Evolutionary conservation across 2,888 invertebrate species (phyloP), one percentile per base, ranked within the genome.

Genomic region (Venusia cambrica): DNA sequence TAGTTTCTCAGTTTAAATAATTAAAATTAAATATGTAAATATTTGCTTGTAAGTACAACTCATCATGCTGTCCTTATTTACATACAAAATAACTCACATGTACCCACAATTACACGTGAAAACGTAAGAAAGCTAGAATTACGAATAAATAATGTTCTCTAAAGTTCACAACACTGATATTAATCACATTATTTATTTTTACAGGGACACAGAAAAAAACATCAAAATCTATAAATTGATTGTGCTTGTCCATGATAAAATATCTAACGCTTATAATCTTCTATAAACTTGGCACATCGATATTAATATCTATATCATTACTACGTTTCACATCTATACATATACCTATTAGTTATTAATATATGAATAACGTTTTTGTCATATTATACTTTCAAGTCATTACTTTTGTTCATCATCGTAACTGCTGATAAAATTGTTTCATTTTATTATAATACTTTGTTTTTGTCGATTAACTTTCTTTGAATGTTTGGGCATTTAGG

Each of bases 121-220:
- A 6, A 24, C 11, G 19, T 15, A 26, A 33, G 33, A 37, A 38
- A 38, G 31, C 44, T 27, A 47, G 44, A 9, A 30, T 30, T 34
- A 41, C 40, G 25, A 38, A 43, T 51, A 26, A 50, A 50, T 30
- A 44, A 50, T 48, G 46, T 48, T 38, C 48, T 55, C 33, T 37
- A 62, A 63, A 68, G 62, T 54, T 75, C 73, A 76, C 75, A 75
- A 74, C 75, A 73, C 70, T 62, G 59, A 72, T 55, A 57, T 57
- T 56, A 62, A 62, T 64, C 48, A 57, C 58, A 41, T 47, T 40
- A 36, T 28, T 34, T 11, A 36, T 48, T 48, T 45, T 45, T 45
- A 50, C 37, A 57, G 60, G 62, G 62, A 62, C 63, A 66, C 62
- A 63, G 58, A 55, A 39, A 42, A 58, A 46, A 60, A 38, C 54